phyloP scores from a whole-genome alignment of 2,113 vertebrate species.

The Anser cygnoides region DNA sequence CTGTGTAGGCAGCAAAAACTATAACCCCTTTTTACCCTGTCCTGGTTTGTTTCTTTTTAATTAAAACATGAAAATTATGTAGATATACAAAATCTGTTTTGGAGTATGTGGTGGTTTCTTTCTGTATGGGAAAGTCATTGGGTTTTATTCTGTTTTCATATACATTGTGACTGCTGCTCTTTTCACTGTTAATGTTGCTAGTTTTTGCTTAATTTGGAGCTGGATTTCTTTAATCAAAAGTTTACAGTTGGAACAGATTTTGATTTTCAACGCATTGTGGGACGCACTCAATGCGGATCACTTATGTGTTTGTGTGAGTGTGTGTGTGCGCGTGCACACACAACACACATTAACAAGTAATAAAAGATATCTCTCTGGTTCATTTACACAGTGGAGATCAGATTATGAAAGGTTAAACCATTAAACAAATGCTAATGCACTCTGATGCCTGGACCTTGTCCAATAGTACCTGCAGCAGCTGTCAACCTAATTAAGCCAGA shows the following conservation, averaged over 20 bases:
- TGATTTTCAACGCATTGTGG: background rate
- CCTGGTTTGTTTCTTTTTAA: slow-evolving; percentile 16
- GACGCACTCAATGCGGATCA: slow-evolving; percentile 18
- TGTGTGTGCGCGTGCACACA: slow-evolving; percentile 18
- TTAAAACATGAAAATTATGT: slow-evolving; percentile 11
- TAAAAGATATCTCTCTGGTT: slow-evolving; percentile 73
- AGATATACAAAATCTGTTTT: slow-evolving; percentile 14
- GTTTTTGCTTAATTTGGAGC: slow-evolving; percentile 6
- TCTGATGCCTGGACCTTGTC: slow-evolving; percentile 77
- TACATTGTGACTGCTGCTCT: background rate
- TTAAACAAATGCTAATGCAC: slow-evolving; percentile 75
- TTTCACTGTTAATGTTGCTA: background rate
- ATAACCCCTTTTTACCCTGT: slow-evolving; percentile 40
- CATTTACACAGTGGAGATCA: slow-evolving; percentile 61
- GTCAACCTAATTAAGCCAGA: slow-evolving; percentile 83
- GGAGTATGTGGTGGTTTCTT: background rate
- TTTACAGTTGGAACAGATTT: background rate
- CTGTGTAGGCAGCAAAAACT: slow-evolving; percentile 23
- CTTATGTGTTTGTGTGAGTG: slow-evolving; percentile 15
- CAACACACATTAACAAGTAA: slow-evolving; percentile 72
- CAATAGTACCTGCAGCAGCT: slow-evolving; percentile 80
- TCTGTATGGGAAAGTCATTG: background rate
- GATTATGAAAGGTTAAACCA: slow-evolving; percentile 79
- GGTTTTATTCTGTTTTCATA: background rate
- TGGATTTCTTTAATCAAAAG: background rate